Percentiles rank a stretch among this genome's conserved stretches.
These are phyloP conservation scores for Erpornis zantholeuca DNA, from an alignment of 2,113 vertebrate genomes.

Conservation along the genomic window DNA sequence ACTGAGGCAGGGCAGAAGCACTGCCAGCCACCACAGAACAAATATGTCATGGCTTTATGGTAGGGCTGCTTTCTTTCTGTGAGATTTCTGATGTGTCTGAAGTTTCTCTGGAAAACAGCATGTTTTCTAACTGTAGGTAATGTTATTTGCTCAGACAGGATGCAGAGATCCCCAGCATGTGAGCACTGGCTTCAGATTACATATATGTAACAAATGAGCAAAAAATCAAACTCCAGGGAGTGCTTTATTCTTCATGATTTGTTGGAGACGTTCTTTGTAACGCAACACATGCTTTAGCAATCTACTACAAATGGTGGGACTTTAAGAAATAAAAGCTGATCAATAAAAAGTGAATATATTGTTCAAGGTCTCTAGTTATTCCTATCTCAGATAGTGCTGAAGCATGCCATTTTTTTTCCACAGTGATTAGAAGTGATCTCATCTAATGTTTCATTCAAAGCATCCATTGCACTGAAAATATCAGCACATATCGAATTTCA, in stretches of 20 bases:
- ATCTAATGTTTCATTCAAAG: background rate
- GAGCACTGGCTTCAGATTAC: background rate
- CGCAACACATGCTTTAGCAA: background rate
- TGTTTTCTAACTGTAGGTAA: background rate
- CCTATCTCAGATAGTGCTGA: background rate
- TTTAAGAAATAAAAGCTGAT: background rate
- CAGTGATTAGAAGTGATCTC: background rate
- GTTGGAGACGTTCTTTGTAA: background rate
- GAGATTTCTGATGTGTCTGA: background rate
- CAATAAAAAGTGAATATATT: background rate
- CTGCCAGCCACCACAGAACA: background rate
- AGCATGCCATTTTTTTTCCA: background rate
- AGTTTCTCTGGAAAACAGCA: background rate
- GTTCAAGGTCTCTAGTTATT: background rate
- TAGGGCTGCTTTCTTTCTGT: background rate
- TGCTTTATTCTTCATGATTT: fast-evolving
- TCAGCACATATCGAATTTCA: background rate
- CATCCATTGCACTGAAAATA: background rate
- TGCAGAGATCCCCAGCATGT: background rate
- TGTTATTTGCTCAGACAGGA: background rate
- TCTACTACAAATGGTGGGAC: fast-evolving
- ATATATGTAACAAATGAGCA: background rate
- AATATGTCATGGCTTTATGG: background rate
- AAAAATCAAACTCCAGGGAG: background rate
- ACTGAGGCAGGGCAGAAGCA: background rate